These are phyloP conservation scores for Sesia bembeciformis DNA, from an alignment of 2,888 invertebrate species.

Conservation along the genomic window DNA sequence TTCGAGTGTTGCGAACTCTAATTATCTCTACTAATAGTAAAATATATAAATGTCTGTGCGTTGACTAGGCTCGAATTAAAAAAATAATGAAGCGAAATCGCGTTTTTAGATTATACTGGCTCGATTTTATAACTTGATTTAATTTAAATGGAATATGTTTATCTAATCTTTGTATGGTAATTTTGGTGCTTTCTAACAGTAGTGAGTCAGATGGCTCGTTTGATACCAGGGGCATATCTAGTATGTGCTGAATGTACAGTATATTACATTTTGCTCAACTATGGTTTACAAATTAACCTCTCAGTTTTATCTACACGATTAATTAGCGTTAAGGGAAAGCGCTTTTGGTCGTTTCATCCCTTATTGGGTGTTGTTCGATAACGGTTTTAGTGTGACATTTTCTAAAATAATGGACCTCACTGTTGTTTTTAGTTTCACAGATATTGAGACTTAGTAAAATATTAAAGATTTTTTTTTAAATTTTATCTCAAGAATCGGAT, in stretches of 20 bases:
- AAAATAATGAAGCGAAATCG: not conserved
- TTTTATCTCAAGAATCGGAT: too few species aligned
- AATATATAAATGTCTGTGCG: not conserved
- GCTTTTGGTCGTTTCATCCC: too few species aligned
- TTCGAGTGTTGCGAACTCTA: slow-evolving; percentile 25
- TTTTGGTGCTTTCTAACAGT: not conserved
- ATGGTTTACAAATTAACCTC: slow-evolving; percentile 43
- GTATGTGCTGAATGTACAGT: not conserved
- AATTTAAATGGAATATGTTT: not conserved
- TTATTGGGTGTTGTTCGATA: too few species aligned
- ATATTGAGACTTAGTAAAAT: too few species aligned
- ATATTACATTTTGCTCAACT: slow-evolving; percentile 28
- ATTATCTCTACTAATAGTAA: slow-evolving; percentile 2
- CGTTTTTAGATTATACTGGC: not conserved
- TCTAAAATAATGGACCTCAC: too few species aligned
- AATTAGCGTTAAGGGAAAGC: slow-evolving; percentile 42
- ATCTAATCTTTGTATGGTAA: not conserved
- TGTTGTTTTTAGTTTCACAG: too few species aligned
- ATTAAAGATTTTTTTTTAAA: too few species aligned
- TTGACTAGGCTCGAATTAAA: not conserved
- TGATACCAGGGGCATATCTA: not conserved
- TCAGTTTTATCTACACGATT: slow-evolving; percentile 42
- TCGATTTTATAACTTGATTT: not conserved
- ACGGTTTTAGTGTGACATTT: too few species aligned
- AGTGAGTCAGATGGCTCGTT: not conserved